Percentiles rank a stretch among this genome's conserved stretches.
phyloP scores from a whole-genome alignment of 2,113 vertebrate species.

The Pteropus alecto region DNA sequence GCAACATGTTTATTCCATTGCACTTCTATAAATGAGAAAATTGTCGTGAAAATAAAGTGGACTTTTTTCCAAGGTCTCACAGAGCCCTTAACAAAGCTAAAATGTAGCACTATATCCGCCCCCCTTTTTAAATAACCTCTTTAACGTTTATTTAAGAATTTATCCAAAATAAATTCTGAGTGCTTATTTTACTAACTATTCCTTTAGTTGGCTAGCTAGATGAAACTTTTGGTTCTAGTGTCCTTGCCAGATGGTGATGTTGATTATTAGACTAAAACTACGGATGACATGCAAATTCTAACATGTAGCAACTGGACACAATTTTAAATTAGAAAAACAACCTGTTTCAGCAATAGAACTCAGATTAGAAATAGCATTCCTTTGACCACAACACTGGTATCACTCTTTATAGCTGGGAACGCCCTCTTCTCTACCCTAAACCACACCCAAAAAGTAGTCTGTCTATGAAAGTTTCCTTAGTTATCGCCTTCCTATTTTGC shows the following conservation, averaged over 20 bases:
- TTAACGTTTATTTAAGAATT: neutral
- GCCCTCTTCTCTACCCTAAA: neutral
- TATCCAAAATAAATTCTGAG: constrained; percentile 16
- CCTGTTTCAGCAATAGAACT: neutral
- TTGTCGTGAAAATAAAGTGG: neutral
- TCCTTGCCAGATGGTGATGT: neutral
- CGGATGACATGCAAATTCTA: neutral
- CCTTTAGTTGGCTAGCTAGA: neutral
- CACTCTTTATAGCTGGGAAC: neutral
- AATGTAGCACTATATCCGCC: neutral
- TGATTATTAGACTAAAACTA: neutral
- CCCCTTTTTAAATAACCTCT: neutral
- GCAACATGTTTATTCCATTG: neutral
- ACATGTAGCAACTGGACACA: neutral
- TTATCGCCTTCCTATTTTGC: neutral
- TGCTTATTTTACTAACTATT: neutral
- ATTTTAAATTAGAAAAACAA: neutral
- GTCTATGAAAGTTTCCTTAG: neutral
- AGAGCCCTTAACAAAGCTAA: neutral
- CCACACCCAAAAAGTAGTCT: neutral
- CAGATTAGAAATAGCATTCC: neutral
- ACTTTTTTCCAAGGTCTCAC: neutral
- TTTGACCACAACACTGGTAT: neutral
- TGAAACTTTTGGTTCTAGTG: neutral
- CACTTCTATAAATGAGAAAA: neutral